phyloP scores from a whole-genome alignment of 2,797 vertebrate species.

The Acanthopagrus latus region DNA sequence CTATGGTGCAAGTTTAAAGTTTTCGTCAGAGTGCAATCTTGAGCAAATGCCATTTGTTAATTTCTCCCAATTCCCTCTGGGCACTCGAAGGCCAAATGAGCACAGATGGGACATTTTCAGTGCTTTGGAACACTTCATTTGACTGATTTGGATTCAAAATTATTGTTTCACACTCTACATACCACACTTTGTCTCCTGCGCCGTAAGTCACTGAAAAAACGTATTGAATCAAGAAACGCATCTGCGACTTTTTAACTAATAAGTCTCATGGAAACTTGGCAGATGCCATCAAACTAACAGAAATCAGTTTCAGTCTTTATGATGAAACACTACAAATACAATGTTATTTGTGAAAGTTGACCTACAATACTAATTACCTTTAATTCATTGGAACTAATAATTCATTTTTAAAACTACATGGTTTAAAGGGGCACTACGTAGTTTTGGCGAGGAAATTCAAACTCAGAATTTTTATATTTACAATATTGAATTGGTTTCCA shows the following conservation, averaged over 20 bases:
- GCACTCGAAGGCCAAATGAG: constrained; percentile 68
- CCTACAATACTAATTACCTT: neutral
- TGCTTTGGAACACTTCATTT: constrained; percentile 67
- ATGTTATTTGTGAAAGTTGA: neutral
- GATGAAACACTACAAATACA: neutral
- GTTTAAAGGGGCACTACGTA: too few species aligned
- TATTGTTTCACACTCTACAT: constrained; percentile 69
- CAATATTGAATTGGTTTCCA: too few species aligned
- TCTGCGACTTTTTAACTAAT: neutral
- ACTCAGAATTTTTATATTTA: too few species aligned
- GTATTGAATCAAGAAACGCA: neutral
- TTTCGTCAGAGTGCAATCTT: constrained; percentile 48
- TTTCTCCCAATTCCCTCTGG: constrained; percentile 69
- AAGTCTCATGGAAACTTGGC: rapidly evolving
- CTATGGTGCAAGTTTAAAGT: neutral
- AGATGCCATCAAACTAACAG: neutral
- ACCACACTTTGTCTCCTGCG: constrained; percentile 24
- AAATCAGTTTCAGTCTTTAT: neutral
- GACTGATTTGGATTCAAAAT: constrained; percentile 61
- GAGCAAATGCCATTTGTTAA: constrained; percentile 74
- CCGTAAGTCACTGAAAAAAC: constrained; percentile 3
- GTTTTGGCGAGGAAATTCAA: too few species aligned
- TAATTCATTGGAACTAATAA: neutral
- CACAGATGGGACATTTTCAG: constrained; percentile 78
- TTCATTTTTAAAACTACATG: too few species aligned